phyloP scores from a whole-genome alignment of 2,113 vertebrate species.

The Poeciliopsis prolifica region DNA sequence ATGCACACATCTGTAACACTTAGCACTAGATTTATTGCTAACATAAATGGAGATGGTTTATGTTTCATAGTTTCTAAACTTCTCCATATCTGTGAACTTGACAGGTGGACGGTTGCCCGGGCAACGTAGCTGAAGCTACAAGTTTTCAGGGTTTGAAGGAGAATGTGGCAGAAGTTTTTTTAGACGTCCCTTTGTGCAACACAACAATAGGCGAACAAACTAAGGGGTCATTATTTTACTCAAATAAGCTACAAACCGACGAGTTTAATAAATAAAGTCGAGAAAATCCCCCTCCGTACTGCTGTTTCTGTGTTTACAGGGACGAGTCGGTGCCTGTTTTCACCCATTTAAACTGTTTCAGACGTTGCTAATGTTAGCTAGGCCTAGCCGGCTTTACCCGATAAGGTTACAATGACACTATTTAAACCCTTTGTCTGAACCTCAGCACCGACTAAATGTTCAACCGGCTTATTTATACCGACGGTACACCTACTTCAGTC shows the following conservation, averaged over 20 bases:
- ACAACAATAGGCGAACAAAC: background rate
- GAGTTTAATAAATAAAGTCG: background rate
- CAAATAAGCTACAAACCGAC: background rate
- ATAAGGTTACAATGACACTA: background rate
- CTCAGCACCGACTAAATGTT: no score
- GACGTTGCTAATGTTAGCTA: slow-evolving; percentile 34
- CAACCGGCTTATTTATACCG: rapidly evolving
- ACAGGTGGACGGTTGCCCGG: no score
- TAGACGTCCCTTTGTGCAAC: background rate
- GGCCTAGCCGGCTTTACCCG: slow-evolving; percentile 46
- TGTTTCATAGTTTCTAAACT: no score
- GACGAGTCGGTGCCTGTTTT: background rate
- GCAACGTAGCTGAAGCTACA: background rate
- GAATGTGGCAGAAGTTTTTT: background rate
- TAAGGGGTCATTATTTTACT: background rate
- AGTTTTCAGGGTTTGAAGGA: background rate
- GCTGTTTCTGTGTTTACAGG: slow-evolving; percentile 24
- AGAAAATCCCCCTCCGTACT: background rate
- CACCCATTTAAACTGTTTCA: slow-evolving; percentile 24
- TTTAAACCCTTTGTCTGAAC: background rate
- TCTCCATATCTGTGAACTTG: no score
- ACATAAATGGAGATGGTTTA: background rate
- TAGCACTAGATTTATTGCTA: background rate
- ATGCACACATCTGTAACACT: background rate
- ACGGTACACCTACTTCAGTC: rapidly evolving